phyloP scores from a whole-genome alignment of 2,888 invertebrate species.

The Eupelmus urozonus region DNA sequence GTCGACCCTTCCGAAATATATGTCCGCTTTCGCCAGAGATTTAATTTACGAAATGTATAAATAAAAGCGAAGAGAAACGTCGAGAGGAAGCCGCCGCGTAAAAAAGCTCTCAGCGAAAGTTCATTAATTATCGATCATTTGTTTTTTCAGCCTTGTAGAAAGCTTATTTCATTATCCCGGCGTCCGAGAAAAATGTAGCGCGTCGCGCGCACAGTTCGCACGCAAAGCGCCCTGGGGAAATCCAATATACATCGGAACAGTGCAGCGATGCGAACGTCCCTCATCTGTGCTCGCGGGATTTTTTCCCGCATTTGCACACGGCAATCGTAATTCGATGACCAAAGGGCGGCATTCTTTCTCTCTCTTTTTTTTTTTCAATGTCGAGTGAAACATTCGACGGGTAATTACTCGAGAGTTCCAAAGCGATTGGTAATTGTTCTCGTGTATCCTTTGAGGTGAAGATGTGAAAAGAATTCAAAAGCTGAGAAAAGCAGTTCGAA shows the following conservation, averaged over 20 bases:
- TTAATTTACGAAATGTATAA: constrained; percentile 33
- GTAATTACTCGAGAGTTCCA: background rate
- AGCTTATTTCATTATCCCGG: background rate
- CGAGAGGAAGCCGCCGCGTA: background rate
- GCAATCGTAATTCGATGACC: constrained; percentile 21
- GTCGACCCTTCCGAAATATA: background rate
- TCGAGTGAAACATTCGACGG: background rate
- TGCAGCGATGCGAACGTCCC: background rate
- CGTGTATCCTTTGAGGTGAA: background rate
- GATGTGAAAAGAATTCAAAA: background rate
- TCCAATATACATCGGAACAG: constrained; percentile 2
- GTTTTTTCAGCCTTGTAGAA: background rate
- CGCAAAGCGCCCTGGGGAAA: background rate
- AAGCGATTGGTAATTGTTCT: background rate
- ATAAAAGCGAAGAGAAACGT: background rate
- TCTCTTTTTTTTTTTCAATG: background rate
- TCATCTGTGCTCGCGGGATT: too few relatives aligned
- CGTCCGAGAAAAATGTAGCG: background rate
- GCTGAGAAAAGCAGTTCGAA: background rate
- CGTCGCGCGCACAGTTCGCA: background rate
- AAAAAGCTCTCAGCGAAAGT: background rate
- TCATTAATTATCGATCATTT: constrained; percentile 27
- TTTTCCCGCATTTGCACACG: background rate
- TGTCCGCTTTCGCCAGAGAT: background rate
- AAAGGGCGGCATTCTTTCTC: too few relatives aligned